phyloP scores from a whole-genome alignment of 2,113 vertebrate species.

The Desmodus rotundus region DNA sequence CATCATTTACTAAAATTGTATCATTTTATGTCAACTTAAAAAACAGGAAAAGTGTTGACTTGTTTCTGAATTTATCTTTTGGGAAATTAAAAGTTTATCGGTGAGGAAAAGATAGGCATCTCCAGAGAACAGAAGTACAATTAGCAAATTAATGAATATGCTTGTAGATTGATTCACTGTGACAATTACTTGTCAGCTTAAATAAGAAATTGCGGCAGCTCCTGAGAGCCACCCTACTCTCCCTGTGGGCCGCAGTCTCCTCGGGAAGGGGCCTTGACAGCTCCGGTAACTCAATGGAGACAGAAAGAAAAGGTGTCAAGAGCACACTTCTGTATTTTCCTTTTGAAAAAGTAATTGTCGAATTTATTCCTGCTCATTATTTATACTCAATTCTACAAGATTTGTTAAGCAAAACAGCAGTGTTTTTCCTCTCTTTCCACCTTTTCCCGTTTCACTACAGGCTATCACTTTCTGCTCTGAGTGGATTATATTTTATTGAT shows the following conservation, averaged over 20 bases:
- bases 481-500: neutral
- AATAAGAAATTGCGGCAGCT: neutral
- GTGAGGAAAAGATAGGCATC: neutral
- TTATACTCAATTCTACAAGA: neutral
- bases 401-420: neutral
- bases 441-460: neutral
- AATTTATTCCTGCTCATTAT: neutral
- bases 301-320: neutral
- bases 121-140: neutral
- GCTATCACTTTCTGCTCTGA: neutral
- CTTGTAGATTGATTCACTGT: neutral
- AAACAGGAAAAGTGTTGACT: neutral
- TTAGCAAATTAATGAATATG: neutral
- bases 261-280: neutral
- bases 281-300: neutral
- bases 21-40: neutral
- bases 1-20: neutral
- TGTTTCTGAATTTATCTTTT: neutral
- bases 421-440: neutral
- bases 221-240: neutral
- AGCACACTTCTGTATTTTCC: neutral
- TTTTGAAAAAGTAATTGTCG: neutral
- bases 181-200: neutral
- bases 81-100: neutral
- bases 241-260: neutral